Conservation (phyloP, 2,113 vertebrate genomes). For the Seriola rivoliana region DNA sequence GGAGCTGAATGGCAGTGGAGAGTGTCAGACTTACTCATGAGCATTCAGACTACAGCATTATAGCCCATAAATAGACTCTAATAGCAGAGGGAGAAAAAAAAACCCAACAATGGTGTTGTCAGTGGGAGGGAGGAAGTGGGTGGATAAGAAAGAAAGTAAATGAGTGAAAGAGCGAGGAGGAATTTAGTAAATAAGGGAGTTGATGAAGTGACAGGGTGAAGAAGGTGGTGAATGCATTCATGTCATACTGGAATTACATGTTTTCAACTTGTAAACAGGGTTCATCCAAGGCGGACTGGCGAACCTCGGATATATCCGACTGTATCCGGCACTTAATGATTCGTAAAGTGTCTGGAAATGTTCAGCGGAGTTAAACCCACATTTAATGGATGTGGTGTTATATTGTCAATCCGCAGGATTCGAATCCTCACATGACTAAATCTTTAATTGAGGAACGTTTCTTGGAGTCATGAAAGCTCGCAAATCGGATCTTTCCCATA, state of each 20-base stretch:
- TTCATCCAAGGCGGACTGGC: neutral
- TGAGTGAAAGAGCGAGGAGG: neutral
- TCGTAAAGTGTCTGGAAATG: neutral
- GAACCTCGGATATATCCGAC: neutral
- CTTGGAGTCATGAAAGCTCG: too few species aligned
- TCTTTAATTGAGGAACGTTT: too few species aligned
- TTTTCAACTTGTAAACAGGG: neutral
- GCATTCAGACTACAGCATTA: conserved; percentile 7
- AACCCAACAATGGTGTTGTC: neutral
- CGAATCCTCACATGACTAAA: neutral
- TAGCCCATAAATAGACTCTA: neutral
- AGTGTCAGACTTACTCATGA: conserved; percentile 22
- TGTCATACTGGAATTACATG: neutral
- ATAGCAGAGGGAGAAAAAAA: neutral
- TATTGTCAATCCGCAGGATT: neutral
- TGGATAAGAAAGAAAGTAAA: neutral
- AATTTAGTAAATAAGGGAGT: neutral
- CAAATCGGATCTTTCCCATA: neutral
- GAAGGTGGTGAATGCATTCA: neutral
- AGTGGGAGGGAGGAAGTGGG: neutral
- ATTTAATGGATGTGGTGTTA: neutral
- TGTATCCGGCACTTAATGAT: neutral
- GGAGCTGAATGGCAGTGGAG: conserved; percentile 4
- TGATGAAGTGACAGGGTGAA: neutral
- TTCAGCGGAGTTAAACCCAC: neutral